Evolutionary conservation across 2,888 invertebrate genomes (phyloP).

Genomic region (Apodemia mormo): DNA sequence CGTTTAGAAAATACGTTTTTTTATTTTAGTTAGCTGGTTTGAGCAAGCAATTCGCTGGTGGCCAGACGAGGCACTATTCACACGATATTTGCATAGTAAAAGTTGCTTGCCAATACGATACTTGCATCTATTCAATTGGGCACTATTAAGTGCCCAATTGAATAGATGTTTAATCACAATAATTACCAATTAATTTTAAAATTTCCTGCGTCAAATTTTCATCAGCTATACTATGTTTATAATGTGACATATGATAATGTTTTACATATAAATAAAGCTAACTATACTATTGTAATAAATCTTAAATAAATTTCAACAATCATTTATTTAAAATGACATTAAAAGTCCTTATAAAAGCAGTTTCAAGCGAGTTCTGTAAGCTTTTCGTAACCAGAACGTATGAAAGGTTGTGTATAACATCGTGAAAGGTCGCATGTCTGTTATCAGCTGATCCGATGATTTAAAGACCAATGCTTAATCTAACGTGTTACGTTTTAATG

Average conservation of each 20-base stretch:
- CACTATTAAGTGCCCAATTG: not conserved
- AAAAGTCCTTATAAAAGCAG: not conserved
- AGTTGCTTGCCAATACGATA: not conserved
- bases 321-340: slow-evolving; percentile 4
- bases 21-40: not conserved
- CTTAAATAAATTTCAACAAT: not conserved
- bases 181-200: no score
- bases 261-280: no score
- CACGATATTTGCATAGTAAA: slow-evolving; percentile 1
- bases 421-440: slow-evolving; percentile 74
- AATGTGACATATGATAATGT: no score
- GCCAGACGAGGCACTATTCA: not conserved
- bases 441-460: slow-evolving; percentile 71
- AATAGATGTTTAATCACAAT: no score
- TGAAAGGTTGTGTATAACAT: slow-evolving; percentile 49
- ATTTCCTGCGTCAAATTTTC: no score
- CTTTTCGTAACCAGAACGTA: slow-evolving; percentile 33
- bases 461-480: slow-evolving; percentile 61
- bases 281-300: no score
- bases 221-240: no score
- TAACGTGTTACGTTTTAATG: no score
- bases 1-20: not conserved
- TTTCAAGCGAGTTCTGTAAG: slow-evolving; percentile 27
- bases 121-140: not conserved
- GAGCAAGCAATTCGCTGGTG: not conserved